Conservation (phyloP, 1,140 invertebrate species). For the Drosophila sp. region DNA sequence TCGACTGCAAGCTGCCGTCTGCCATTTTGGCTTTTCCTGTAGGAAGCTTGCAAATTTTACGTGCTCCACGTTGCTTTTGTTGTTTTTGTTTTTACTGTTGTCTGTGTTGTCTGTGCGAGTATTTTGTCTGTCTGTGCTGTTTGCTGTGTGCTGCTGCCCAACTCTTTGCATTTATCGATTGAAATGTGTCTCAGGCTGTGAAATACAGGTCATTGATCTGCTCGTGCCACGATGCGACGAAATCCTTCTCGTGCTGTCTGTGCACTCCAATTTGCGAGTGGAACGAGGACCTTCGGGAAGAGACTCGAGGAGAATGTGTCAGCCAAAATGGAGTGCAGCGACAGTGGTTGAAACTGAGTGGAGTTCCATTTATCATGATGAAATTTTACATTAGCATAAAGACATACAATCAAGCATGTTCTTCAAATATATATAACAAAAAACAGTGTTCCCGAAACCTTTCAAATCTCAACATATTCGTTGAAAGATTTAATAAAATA, state of each 20-base stretch:
- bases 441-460: no score
- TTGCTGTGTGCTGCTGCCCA: conserved; percentile 67
- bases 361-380: neutral
- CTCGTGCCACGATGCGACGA: conserved; percentile 64
- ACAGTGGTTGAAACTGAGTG: neutral
- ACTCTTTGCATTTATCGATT: conserved; percentile 83
- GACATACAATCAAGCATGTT: no score
- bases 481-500: no score
- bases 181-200: conserved; percentile 80
- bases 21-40: conserved; percentile 80
- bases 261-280: conserved; percentile 4
- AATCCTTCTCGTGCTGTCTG: conserved; percentile 51
- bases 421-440: no score
- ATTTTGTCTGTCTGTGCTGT: conserved; percentile 51
- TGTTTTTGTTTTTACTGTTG: conserved; percentile 47
- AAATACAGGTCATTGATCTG: conserved; percentile 83
- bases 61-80: conserved; percentile 57
- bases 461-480: no score
- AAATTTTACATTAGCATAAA: neutral
- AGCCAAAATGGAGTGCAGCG: neutral
- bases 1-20: conserved; percentile 33
- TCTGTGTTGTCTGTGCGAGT: conserved; percentile 47
- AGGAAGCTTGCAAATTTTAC: conserved; percentile 82
- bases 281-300: conserved; percentile 2
- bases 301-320: conserved; percentile 13